These are phyloP conservation scores for Macrobrachium nipponense DNA, from an alignment of 1,140 invertebrate species.

Conservation along the genomic window DNA sequence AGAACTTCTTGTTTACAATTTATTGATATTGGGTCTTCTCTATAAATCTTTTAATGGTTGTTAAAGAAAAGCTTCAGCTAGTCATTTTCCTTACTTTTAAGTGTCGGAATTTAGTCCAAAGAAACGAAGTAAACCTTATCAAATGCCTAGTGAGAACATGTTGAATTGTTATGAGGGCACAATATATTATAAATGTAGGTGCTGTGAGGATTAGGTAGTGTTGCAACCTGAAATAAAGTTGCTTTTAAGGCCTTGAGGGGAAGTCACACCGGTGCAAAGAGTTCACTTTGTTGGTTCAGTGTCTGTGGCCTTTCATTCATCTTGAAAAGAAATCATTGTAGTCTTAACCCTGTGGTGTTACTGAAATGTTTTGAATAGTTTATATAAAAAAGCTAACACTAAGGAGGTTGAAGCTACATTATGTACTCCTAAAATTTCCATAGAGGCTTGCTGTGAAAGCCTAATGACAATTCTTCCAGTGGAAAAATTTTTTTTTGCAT, in stretches of 20 bases:
- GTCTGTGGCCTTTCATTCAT: not conserved
- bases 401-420: no score
- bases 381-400: slow-evolving; percentile 1
- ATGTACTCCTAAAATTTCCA: not conserved
- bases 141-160: slow-evolving; percentile 17
- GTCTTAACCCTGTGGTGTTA: no score
- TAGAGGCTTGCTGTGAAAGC: no score
- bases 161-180: slow-evolving; percentile 36
- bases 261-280: not conserved
- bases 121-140: slow-evolving; percentile 29
- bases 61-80: slow-evolving; percentile 54
- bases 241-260: slow-evolving; percentile 15
- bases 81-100: slow-evolving; percentile 59
- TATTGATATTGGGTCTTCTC: slow-evolving; percentile 44
- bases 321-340: no score
- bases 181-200: slow-evolving; percentile 28
- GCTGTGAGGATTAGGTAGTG: slow-evolving; percentile 34
- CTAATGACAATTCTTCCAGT: no score
- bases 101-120: slow-evolving; percentile 54
- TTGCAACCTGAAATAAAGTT: slow-evolving; percentile 32
- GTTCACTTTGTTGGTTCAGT: slow-evolving; percentile 11
- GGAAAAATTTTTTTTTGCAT: no score
- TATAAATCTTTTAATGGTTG: slow-evolving; percentile 27
- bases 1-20: slow-evolving; percentile 40
- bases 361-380: not conserved